Base-by-base conservation (phyloP, 2,888 invertebrate species). In the Melanchra persicariae region DNA sequence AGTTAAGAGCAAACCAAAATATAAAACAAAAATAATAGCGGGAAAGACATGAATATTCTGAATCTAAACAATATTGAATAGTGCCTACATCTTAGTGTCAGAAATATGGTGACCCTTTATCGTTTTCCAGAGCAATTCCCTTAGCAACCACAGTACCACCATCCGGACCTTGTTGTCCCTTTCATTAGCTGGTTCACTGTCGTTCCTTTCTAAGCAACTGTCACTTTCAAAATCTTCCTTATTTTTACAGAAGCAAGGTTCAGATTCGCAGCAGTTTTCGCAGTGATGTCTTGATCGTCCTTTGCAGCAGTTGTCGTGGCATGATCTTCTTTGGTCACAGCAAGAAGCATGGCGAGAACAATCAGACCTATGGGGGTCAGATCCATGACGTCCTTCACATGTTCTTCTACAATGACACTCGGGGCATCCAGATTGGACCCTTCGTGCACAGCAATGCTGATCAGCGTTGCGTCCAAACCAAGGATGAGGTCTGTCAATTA, bases 71-170 rank as follows among this genome's bases (percentile, higher is more conserved):
- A 37, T 37, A 2, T 3, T 12, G 12, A 37, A 37, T 12, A 37
- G 37, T 37, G 26, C 43, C 71, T 71, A 72, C 74, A 47, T 64
- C n/a, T 74, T 43, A 9, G 1, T 5, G 34, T 49, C 17, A 34
- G 40, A 9, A 5, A 1, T 3, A 24, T 55, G 65, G 12, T 6
- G 74, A 34, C 74, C 26, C 47, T 68, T 52, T 1, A 68, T 0
- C 1, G 60, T 57, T 45, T 45, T 78, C 60, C 55, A 70, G 0
- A 74, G 26, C 30, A 74, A 24, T 40, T 57, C 57, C 8, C 4
- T 70, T 0, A 74, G 4, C n/a, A 74, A 12, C 71, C 78, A 78
- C 6, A 74, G 15, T 0, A 78, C 12, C 19, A 74, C 12, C 0
- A 77, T 0, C 0, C 6, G 55, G 0, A 78, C 40, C 6, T 61